Evolutionary conservation across 2,113 vertebrate genomes (phyloP), one percentile per base, ranked within the genome.

Genomic region (Romanogobio albipinnatus): DNA sequence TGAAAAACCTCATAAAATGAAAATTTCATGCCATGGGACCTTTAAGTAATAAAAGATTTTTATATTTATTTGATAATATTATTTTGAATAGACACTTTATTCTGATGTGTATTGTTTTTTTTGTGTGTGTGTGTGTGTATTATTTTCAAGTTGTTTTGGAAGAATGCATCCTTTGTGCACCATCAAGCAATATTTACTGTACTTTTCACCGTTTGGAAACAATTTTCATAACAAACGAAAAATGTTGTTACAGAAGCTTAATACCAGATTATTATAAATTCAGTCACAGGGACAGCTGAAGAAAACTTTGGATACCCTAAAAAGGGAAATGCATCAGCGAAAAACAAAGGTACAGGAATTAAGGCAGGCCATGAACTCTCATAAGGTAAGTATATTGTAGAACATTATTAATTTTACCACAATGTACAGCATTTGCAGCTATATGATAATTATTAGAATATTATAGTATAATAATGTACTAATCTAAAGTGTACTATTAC

Each of bases 341-440:
- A 49, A 68, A 11, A 22, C 3, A 1, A 56, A 84, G 36, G 2
- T 58, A 5, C 19, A 56, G 22, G 83, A 84, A 19, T 13, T 68
- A 45, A 78, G 17, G 53, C 11, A 68, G 43, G 83, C 75, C 13
- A 9, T 68, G 45, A 9, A 24, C 5, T 43, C 47, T 13, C 75
- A 77, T 29, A 84, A 68, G 61, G 83, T 84, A 36, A 56, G 45
- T 53, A 5, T 56, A 56, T 22, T 76, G 11, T 15, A 29, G 22
- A 51, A 15, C 49, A 15, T 9, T 24, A 19, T 9, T 11, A 8
- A 29, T 36, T 77, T 13, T 3, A 36, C 15, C 64, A 36, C 15
- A 4, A 26, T 26, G 6, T 33, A 66, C 8, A 19, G 17, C 15
- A 68, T 4, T 9, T 9, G 3, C 26, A 39, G 26, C 26, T 64